Percentiles rank a stretch among this genome's conserved stretches.
phyloP scores from a whole-genome alignment of 2,113 vertebrate genomes.

The Pungitius pungitius region DNA sequence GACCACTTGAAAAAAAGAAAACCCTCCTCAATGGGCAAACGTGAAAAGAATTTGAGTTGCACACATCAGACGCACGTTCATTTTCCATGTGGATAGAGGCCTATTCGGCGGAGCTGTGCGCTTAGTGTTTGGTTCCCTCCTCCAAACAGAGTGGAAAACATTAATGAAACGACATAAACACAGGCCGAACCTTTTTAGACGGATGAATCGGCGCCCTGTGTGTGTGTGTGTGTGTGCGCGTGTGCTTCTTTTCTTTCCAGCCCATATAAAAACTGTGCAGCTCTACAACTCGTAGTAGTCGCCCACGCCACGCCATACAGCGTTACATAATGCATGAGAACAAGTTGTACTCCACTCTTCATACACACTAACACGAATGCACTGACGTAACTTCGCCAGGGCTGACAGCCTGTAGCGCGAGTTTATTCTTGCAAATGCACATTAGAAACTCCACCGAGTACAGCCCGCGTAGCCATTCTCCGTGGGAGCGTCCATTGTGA shows the following conservation, averaged over 20 bases:
- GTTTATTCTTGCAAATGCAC: constrained; percentile 1
- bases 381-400: not conserved
- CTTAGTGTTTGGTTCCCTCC: constrained; percentile 14
- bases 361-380: constrained; percentile 24
- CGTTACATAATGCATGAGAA: constrained; percentile 78
- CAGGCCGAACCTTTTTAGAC: constrained; percentile 3
- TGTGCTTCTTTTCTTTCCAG: not conserved
- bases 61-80: constrained; percentile 47
- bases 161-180: constrained; percentile 20
- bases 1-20: constrained; percentile 37
- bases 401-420: not conserved
- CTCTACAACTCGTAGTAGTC: constrained; percentile 74
- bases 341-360: constrained; percentile 72
- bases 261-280: constrained; percentile 42
- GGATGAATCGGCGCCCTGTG: constrained; percentile 37
- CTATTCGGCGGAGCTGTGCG: constrained; percentile 26
- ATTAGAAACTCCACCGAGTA: not conserved
- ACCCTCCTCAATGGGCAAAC: constrained; percentile 54
- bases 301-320: constrained; percentile 58
- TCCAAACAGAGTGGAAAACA: constrained; percentile 40
- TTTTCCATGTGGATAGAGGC: constrained; percentile 49
- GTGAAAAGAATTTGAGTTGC: constrained; percentile 59
- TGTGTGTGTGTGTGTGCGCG: not conserved
- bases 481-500: constrained; percentile 34
- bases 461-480: not conserved